Percentiles rank a stretch among this genome's conserved stretches.
Evolutionary conservation across 2,797 vertebrate genomes (phyloP).

Genomic region (Galagoides demidoff): DNA sequence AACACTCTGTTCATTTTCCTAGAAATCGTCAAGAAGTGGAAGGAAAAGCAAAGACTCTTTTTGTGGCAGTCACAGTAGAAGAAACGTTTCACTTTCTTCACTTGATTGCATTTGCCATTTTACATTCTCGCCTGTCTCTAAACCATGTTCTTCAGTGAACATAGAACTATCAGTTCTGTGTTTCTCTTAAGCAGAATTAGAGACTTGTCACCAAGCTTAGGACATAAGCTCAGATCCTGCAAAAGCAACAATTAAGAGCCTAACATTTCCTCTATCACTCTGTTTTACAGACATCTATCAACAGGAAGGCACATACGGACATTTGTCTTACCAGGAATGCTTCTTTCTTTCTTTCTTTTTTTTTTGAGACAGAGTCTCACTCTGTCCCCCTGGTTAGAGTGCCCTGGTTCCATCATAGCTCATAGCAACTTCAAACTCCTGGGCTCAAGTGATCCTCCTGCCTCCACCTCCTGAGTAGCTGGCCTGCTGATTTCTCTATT

Average conservation of each 20-base stretch:
- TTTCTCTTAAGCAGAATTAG: neutral
- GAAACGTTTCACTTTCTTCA: neutral
- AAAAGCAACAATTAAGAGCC: neutral
- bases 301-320: neutral
- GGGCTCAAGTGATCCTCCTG: too few relatives aligned
- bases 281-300: neutral
- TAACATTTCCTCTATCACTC: neutral
- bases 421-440: too few relatives aligned
- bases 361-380: too few relatives aligned
- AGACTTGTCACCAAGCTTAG: neutral
- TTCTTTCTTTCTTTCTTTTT: constrained; percentile 72
- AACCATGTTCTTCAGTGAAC: neutral
- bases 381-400: too few relatives aligned
- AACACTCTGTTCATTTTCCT: neutral
- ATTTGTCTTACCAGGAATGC: neutral
- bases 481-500: too few relatives aligned
- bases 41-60: neutral
- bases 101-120: constrained; percentile 23
- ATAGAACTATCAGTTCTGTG: neutral
- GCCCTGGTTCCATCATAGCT: too few relatives aligned
- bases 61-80: neutral
- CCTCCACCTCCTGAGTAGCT: too few relatives aligned
- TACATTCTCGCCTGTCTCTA: constrained; percentile 1
- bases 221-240: neutral
- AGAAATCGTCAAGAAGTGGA: neutral